A percentile compares a stretch with the other conserved stretches of the same genome.
phyloP scores from a whole-genome alignment of 35 echinoderm and acorn worm species.

The Lytechinus pictus region DNA sequence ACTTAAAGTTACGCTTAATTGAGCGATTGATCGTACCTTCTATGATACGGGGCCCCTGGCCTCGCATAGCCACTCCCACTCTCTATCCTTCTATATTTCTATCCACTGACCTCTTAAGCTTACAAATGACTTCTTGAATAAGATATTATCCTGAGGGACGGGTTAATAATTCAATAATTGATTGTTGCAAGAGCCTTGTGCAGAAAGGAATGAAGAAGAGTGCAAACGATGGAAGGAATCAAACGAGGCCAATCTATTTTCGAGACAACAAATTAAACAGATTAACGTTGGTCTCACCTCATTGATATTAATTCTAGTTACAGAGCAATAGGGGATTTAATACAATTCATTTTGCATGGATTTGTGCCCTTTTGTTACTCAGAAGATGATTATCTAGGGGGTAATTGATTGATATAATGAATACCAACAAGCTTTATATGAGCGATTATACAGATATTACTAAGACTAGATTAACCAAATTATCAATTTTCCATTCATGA shows the following conservation, averaged over 20 bases:
- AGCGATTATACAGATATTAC: too few relatives aligned
- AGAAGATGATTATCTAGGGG: too few relatives aligned
- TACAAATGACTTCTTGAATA: slow-evolving; percentile 14
- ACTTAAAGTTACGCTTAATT: too few relatives aligned
- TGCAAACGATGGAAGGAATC: neutral
- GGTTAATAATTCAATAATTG: neutral
- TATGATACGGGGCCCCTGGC: neutral
- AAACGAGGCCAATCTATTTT: neutral
- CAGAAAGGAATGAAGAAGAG: neutral
- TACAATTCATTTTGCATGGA: too few relatives aligned
- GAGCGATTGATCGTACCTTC: too few relatives aligned
- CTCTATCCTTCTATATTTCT: neutral
- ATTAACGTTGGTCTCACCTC: neutral
- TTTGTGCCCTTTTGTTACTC: too few relatives aligned
- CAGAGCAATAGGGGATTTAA: too few relatives aligned
- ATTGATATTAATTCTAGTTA: neutral
- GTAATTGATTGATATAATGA: too few relatives aligned
- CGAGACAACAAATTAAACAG: neutral
- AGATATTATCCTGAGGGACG: neutral
- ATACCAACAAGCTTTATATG: too few relatives aligned
- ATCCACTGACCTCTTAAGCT: neutral
- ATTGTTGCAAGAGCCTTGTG: neutral
- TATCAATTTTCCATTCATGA: too few relatives aligned
- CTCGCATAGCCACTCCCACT: neutral
- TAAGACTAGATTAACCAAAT: too few relatives aligned